phyloP scores from a whole-genome alignment of 2,888 invertebrate genomes.

The Pimpla rufipes region DNA sequence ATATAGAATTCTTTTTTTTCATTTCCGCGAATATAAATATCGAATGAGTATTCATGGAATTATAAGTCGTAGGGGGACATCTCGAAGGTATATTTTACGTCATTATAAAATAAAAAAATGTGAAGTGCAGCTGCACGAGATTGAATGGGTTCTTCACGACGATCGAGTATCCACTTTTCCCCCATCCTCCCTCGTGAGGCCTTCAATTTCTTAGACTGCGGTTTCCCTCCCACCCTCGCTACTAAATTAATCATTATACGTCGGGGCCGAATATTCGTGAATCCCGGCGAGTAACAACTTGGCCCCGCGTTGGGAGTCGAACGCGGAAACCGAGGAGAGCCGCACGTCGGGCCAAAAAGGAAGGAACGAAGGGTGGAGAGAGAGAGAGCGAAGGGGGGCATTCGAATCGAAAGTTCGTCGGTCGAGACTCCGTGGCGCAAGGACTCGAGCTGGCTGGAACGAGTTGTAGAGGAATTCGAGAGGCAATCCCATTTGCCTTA shows the following conservation, averaged over 20 bases:
- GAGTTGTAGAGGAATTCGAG: conserved; percentile 74
- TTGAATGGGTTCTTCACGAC: not conserved
- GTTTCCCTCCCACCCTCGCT: not conserved
- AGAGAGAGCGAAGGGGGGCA: conserved; percentile 7
- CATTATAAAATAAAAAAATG: not conserved
- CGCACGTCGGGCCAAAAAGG: not conserved
- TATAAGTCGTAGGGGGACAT: not conserved
- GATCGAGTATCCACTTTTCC: not conserved
- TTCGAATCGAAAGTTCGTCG: conserved; percentile 37
- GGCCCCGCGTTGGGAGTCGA: not conserved
- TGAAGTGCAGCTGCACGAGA: not conserved
- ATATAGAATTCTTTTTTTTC: too few relatives aligned
- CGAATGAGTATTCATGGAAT: not conserved
- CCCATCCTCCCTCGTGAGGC: not conserved
- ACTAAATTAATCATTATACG: conserved; percentile 28
- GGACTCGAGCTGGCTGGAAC: conserved; percentile 16
- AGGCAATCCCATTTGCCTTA: conserved; percentile 79
- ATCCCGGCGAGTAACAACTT: conserved; percentile 3
- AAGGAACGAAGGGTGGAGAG: not conserved
- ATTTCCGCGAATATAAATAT: too few relatives aligned
- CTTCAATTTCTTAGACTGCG: not conserved
- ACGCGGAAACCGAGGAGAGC: not conserved
- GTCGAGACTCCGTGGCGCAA: conserved; percentile 15
- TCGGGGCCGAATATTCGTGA: conserved; percentile 2
- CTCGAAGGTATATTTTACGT: too few relatives aligned